Evolutionary conservation across 2,888 invertebrate genomes (phyloP).

Genomic region (Andricus curvator): DNA sequence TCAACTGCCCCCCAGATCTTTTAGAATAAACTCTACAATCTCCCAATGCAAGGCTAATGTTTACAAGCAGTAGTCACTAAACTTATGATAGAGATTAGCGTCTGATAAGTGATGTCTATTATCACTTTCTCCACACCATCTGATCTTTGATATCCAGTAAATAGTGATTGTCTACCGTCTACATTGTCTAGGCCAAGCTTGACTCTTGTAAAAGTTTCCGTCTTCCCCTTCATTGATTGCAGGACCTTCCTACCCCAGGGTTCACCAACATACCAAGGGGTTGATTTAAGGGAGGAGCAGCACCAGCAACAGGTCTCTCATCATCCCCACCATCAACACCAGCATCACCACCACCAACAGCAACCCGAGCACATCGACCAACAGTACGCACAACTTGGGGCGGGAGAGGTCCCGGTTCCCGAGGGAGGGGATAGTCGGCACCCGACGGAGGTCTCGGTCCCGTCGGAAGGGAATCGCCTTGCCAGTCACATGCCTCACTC

Average conservation of each 20-base stretch:
- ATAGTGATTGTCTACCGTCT: neutral
- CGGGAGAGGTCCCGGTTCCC: conserved; percentile 69
- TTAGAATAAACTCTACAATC: neutral
- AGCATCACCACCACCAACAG: conserved; percentile 58
- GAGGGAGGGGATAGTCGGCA: conserved; percentile 74
- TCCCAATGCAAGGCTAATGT: neutral
- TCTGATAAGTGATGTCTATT: conserved; percentile 17
- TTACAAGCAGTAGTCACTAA: conserved; percentile 5
- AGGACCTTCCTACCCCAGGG: conserved; percentile 28
- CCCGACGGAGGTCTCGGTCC: conserved; percentile 67
- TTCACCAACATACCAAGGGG: conserved; percentile 42
- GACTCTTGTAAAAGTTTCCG: neutral
- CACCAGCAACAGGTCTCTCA: conserved; percentile 57
- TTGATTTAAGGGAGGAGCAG: conserved; percentile 60
- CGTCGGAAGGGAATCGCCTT: conserved; percentile 69
- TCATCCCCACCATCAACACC: conserved; percentile 55
- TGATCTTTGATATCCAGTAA: neutral
- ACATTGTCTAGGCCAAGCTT: neutral
- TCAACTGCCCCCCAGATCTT: neutral
- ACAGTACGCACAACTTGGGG: conserved; percentile 66
- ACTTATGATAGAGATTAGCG: conserved; percentile 1
- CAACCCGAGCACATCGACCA: conserved; percentile 52
- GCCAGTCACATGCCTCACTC: conserved; percentile 75
- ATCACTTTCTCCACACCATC: neutral
- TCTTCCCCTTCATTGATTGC: neutral